phyloP scores from a whole-genome alignment of 37 sponge, comb jelly and placozoan genomes.

The Corticium candelabrum region DNA sequence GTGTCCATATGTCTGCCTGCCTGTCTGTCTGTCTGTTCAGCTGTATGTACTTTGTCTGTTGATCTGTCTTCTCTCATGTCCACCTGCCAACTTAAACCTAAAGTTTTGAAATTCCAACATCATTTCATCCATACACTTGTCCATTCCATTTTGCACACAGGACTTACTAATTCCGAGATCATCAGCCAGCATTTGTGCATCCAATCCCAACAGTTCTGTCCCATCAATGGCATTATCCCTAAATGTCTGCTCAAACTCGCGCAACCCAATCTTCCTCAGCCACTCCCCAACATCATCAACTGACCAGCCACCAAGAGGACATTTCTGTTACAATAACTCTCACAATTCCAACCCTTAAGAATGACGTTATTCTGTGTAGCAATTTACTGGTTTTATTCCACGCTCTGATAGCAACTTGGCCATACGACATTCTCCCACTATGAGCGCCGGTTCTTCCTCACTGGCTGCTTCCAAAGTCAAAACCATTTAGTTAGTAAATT shows the following conservation, averaged over 20 bases:
- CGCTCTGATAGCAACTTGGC: neutral
- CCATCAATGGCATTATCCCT: neutral
- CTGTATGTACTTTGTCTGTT: too few relatives aligned
- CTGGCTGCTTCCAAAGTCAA: too few relatives aligned
- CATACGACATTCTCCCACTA: neutral
- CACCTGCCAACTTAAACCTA: too few relatives aligned
- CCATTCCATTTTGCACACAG: too few relatives aligned
- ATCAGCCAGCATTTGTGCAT: neutral
- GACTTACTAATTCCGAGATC: neutral
- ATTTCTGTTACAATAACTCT: neutral
- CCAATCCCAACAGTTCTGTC: neutral
- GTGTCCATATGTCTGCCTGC: too few relatives aligned
- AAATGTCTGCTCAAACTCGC: neutral
- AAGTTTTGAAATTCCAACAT: too few relatives aligned
- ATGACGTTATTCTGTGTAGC: too few relatives aligned
- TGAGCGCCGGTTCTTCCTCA: neutral
- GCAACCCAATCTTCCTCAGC: neutral
- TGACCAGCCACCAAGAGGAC: neutral
- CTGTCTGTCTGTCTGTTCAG: too few relatives aligned
- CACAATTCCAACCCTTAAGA: neutral
- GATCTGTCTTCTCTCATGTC: too few relatives aligned
- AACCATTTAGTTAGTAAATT: too few relatives aligned
- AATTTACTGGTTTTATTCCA: neutral
- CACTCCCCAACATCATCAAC: neutral
- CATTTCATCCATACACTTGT: too few relatives aligned